Evolutionary conservation across 2,797 vertebrate species (phyloP), one percentile per base, ranked within the genome.

Genomic region (Esox masquinongy): DNA sequence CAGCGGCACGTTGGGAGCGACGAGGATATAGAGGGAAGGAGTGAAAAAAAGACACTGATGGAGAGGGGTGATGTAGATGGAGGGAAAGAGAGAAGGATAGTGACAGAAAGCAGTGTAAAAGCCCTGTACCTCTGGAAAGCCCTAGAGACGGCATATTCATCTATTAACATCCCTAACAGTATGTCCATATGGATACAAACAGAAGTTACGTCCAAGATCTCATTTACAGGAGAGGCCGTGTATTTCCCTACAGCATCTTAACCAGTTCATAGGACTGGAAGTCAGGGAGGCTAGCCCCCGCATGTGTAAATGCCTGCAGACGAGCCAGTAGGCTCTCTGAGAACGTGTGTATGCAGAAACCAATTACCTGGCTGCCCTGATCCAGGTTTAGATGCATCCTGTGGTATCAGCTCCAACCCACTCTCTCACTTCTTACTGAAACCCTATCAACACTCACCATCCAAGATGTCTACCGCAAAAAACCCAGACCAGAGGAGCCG

Each of bases 31-130:
- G 39, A 43, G 36, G 11, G n/a, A 69, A 39, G 8, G 67, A 39
- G 67, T 31, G 29, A 31, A 31, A 31, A 31, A 36, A 16, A 34
- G 1, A 61, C 9, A 39, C 15, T 36, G 67, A 15, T 1, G 19
- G 43, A 24, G 43, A 6, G 7, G 1, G 22, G 16, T 22, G 39
- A 19, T 19, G 49, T 36, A 22, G n/a, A 43, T n/a, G 17, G 12
- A 12, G 36, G 68, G 36, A 22, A 47, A 19, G 9, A 49, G 0
- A 69, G 36, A 68, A 31, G 39, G 0, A n/a, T 5, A 39, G 36
- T 39, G 31, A 47, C 4, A 22, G 91, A 81, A 31, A 1, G 29
- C 72, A 79, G 82, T 81, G 77, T 31, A n/a, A 0, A 71, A 71
- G 50, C 29, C 3, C 26, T 80, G 14, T 34, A 72, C 24, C 51